Conservation (phyloP, 2,797 vertebrate genomes). For the Molossus alvarezi region DNA sequence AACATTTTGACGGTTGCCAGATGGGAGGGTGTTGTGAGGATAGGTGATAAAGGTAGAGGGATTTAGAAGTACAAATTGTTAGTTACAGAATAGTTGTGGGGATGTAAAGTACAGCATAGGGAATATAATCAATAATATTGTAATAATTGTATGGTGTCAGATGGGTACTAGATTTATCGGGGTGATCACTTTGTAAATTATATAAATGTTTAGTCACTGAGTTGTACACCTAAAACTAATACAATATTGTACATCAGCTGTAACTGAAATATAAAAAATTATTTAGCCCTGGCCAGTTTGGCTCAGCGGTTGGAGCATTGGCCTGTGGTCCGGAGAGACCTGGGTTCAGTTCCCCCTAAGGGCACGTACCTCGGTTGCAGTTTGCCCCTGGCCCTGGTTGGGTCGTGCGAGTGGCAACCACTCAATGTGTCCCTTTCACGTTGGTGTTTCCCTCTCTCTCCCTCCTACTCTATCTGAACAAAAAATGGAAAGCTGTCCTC, state of each 20-base stretch:
- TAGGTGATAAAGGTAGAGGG: not conserved
- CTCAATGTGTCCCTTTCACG: no score
- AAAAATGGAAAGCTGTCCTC: no score
- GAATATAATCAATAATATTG: not conserved
- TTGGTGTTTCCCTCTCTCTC: no score
- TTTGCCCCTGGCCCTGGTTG: no score
- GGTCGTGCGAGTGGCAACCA: no score
- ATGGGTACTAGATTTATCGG: not conserved
- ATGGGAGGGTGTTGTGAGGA: not conserved
- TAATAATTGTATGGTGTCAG: not conserved
- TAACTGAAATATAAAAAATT: not conserved
- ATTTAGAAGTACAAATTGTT: not conserved
- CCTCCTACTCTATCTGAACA: no score
- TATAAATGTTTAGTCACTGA: not conserved
- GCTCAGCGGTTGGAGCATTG: no score
- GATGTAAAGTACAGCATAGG: not conserved
- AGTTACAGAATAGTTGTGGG: not conserved
- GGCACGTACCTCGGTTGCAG: no score
- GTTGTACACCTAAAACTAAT: not conserved
- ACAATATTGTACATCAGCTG: not conserved
- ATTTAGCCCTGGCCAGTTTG: not conserved
- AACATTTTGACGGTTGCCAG: not conserved
- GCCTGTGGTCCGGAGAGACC: no score
- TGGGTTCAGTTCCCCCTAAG: no score
- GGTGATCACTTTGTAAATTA: not conserved